phyloP scores from a whole-genome alignment of 2,113 vertebrate species.

The Hippoglossus stenolepis region DNA sequence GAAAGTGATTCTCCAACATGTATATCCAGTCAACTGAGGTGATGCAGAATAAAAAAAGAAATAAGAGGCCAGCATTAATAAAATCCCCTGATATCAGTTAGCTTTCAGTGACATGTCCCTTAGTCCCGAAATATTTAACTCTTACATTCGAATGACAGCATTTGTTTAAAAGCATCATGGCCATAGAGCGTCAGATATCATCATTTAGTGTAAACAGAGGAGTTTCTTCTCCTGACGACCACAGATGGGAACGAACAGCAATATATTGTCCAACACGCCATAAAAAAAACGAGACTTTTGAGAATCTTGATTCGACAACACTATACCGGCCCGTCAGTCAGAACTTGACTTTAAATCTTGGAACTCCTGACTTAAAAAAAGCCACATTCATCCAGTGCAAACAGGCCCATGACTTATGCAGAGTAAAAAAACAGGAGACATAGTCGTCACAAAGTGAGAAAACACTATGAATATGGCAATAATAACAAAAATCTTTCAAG shows the following conservation, averaged over 20 bases:
- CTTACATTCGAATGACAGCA: slow-evolving; percentile 66
- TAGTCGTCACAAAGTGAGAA: slow-evolving; percentile 19
- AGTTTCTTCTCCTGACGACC: slow-evolving; percentile 46
- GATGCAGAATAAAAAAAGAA: slow-evolving; percentile 25
- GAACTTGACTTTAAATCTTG: slow-evolving; percentile 12
- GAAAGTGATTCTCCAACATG: background rate
- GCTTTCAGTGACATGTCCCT: slow-evolving; percentile 47
- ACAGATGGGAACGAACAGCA: slow-evolving; percentile 56
- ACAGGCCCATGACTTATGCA: slow-evolving; percentile 7
- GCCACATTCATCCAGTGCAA: slow-evolving; percentile 32
- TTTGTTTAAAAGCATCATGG: slow-evolving; percentile 36
- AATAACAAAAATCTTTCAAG: slow-evolving; percentile 22
- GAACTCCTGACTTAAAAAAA: slow-evolving; percentile 32
- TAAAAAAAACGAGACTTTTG: background rate
- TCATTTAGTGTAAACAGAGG: slow-evolving; percentile 64
- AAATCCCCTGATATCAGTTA: slow-evolving; percentile 48
- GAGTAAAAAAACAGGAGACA: slow-evolving; percentile 23
- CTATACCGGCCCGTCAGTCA: slow-evolving; percentile 8
- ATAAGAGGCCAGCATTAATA: slow-evolving; percentile 37
- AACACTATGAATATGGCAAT: slow-evolving; percentile 30
- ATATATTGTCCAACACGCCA: slow-evolving; percentile 2
- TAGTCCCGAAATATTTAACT: slow-evolving; percentile 17
- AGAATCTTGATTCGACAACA: slow-evolving; percentile 32
- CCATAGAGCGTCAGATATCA: slow-evolving; percentile 23
- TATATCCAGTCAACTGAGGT: background rate